These are phyloP conservation scores for Mamestra configurata DNA, from an alignment of 1,140 invertebrate genomes.

Conservation along the genomic window DNA sequence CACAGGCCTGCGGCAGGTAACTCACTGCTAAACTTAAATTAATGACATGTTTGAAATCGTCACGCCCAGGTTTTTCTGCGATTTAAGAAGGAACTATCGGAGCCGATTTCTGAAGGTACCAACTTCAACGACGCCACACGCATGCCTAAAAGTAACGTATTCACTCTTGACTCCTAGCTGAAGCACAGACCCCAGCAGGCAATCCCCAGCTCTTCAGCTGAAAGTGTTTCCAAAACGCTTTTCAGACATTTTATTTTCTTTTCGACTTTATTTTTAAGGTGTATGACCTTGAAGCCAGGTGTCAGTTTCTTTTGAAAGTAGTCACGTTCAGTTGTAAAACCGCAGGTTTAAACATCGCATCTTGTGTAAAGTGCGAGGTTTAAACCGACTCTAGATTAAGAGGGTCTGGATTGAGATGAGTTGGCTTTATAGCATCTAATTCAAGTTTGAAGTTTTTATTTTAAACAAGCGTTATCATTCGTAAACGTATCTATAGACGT, in stretches of 20 bases:
- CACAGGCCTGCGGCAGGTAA: too few relatives aligned
- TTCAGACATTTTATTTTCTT: neutral
- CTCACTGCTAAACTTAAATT: too few relatives aligned
- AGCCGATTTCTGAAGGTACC: too few relatives aligned
- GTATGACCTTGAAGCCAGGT: neutral
- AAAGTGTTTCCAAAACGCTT: neutral
- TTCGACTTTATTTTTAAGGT: neutral
- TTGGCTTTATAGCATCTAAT: neutral
- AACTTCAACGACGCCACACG: too few relatives aligned
- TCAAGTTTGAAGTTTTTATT: constrained; percentile 11
- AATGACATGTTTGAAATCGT: too few relatives aligned
- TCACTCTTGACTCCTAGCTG: too few relatives aligned
- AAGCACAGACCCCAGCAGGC: too few relatives aligned
- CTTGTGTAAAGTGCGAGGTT: neutral
- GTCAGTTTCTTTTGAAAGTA: neutral
- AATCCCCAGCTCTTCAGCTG: too few relatives aligned
- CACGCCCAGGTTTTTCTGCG: too few relatives aligned
- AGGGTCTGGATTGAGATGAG: constrained; percentile 10
- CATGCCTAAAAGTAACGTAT: too few relatives aligned
- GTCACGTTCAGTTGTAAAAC: constrained; percentile 19
- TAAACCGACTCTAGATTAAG: constrained; percentile 19
- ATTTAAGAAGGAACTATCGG: too few relatives aligned
- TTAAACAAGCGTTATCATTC: neutral
- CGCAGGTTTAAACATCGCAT: constrained; percentile 8
- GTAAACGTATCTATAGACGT: neutral